These are phyloP conservation scores for Leptobrachium leishanense DNA, from an alignment of 2,113 vertebrate species.

Conservation along the genomic window DNA sequence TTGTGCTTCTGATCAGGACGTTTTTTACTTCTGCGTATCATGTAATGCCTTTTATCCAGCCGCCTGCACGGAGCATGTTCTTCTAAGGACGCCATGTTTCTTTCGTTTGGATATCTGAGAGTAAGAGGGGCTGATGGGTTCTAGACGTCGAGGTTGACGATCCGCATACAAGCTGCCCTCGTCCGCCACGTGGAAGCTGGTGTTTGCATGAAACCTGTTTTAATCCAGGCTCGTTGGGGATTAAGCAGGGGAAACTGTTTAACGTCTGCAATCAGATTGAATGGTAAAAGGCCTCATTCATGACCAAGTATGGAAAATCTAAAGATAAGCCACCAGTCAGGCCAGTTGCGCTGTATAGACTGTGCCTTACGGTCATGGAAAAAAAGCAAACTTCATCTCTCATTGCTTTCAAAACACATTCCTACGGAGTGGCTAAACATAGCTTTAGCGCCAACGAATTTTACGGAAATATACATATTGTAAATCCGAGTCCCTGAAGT, in stretches of 20 bases:
- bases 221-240: background rate
- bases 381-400: background rate
- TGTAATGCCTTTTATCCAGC: too few species aligned
- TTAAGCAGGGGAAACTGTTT: constrained; percentile 30
- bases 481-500: too few species aligned
- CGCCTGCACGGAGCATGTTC: too few species aligned
- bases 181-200: background rate
- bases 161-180: background rate
- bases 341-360: background rate
- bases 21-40: too few species aligned
- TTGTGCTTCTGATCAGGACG: too few species aligned
- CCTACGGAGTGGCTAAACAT: background rate
- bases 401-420: constrained; percentile 24
- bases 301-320: constrained; percentile 34
- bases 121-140: too few species aligned
- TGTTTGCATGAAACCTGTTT: background rate
- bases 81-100: background rate
- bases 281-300: constrained; percentile 38
- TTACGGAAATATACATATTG: too few species aligned
- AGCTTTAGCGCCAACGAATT: too few species aligned
- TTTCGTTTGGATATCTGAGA: background rate
- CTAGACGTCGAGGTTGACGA: background rate
- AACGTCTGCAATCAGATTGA: constrained; percentile 31
- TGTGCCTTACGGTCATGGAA: background rate
- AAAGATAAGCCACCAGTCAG: background rate